phyloP scores from a whole-genome alignment of 2,113 vertebrate species.

The Eidolon helvum region DNA sequence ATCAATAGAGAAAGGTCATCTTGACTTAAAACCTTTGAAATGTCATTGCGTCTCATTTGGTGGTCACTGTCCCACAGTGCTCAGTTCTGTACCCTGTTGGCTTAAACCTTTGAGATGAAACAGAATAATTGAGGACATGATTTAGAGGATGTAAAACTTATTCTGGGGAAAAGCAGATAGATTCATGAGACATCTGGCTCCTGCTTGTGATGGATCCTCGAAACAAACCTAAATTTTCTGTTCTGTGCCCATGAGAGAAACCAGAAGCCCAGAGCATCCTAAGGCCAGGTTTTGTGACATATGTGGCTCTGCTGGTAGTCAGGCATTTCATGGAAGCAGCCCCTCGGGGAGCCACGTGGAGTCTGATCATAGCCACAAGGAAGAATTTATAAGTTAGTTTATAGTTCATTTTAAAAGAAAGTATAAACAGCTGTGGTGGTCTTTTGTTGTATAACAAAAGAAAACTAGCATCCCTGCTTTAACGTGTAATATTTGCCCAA shows the following conservation, averaged over 20 bases:
- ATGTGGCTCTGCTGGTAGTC: background rate
- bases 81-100: background rate
- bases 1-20: background rate
- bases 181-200: background rate
- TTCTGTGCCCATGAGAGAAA: background rate
- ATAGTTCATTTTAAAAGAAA: conserved; percentile 32
- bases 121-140: background rate
- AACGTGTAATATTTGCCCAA: conserved; percentile 75
- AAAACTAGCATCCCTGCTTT: background rate
- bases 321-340: background rate
- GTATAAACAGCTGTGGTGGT: background rate
- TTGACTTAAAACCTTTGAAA: background rate
- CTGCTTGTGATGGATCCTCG: background rate
- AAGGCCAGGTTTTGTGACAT: background rate
- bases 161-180: background rate
- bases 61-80: background rate
- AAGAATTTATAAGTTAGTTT: background rate
- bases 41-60: background rate
- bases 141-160: background rate
- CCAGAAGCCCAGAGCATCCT: conserved; percentile 16
- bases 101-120: background rate
- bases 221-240: conserved; percentile 20
- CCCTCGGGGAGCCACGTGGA: background rate
- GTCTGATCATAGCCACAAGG: background rate
- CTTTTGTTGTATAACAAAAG: background rate